Base-by-base conservation (phyloP, 2,113 vertebrate genomes). In the Neotragus pygmaeus region DNA sequence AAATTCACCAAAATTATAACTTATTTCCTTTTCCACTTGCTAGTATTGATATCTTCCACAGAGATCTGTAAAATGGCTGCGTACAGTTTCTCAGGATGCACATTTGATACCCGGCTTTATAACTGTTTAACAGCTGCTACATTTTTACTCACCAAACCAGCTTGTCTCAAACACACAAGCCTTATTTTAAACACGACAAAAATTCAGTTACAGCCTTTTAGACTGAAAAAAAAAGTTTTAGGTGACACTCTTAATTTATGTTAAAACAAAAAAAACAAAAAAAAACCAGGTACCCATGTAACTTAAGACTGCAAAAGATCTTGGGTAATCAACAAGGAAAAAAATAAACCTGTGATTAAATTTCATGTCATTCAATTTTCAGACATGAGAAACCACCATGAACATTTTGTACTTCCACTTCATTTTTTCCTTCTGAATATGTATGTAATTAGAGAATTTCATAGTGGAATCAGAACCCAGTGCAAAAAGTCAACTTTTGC, bases 1-100 rank as follows among this genome's bases (percentile, higher is more conserved):
- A 98, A 98, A 99, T 98, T 98, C 98, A 99, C 98, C 97, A 98
- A 99, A 99, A 99, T 98, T 98, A 97, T 98, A 98, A 97, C 95
- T 97, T 93, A 21, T 47, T 88, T 97, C 98, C 96, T 95, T 90
- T 96, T 93, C 88, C 96, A 77, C 93, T 97, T 96, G 91, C 27
- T 95, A 77, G 75, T 98, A 98, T 98, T 98, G 98, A 98, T 98
- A 98, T 82, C 88, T 98, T 92, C 92, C 94, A 97, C 58, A 83
- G 62, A 28, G 80, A 64, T 57, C 27, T 98, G 98, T 97, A 98
- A 98, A 98, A 96, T 96, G 93, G 86, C 96, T 62, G 78, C 82
- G 96, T 94, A 92, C 96, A 97, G 96, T 39, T 75, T 90, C 94
- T 98, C 98, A 98, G 51, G 51, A 73, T 90, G 98, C 45, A 86